Evolutionary conservation across 2,113 vertebrate species (phyloP).

Genomic region (Diphyllodes magnificus): DNA sequence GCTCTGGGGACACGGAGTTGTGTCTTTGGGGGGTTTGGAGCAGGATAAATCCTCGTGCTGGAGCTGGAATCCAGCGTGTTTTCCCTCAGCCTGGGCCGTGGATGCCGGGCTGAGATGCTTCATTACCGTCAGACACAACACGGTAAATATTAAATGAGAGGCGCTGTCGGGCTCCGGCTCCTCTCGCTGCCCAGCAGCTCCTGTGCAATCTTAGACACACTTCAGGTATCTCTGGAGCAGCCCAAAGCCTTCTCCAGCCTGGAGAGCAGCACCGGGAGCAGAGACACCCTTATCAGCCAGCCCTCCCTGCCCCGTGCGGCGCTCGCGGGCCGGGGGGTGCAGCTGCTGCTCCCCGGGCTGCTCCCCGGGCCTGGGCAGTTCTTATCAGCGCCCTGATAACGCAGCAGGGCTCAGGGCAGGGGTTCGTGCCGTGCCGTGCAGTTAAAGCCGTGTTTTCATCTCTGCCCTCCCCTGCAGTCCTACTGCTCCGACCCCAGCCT

Average conservation of each 20-base stretch:
- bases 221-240: not conserved
- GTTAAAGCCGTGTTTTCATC: not conserved
- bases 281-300: not conserved
- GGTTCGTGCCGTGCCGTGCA: not conserved
- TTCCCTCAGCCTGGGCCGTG: not conserved
- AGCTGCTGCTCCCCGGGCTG: not conserved
- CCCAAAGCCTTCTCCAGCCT: not conserved
- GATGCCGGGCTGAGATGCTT: not conserved
- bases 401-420: not conserved
- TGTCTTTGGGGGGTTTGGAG: not conserved
- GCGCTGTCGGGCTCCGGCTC: not conserved
- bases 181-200: not conserved
- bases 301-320: not conserved
- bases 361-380: not conserved
- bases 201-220: not conserved
- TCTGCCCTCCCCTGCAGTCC: constrained; percentile 72
- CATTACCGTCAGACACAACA: not conserved
- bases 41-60: not conserved
- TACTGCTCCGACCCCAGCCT: constrained; percentile 94
- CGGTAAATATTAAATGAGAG: not conserved
- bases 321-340: not conserved
- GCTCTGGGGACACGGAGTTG: not conserved
- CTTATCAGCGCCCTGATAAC: not conserved
- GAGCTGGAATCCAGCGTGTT: not conserved
- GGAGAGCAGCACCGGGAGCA: not conserved